Evolutionary conservation across 2,888 invertebrate species (phyloP).

Genomic region (Drosophila paucipuncta): DNA sequence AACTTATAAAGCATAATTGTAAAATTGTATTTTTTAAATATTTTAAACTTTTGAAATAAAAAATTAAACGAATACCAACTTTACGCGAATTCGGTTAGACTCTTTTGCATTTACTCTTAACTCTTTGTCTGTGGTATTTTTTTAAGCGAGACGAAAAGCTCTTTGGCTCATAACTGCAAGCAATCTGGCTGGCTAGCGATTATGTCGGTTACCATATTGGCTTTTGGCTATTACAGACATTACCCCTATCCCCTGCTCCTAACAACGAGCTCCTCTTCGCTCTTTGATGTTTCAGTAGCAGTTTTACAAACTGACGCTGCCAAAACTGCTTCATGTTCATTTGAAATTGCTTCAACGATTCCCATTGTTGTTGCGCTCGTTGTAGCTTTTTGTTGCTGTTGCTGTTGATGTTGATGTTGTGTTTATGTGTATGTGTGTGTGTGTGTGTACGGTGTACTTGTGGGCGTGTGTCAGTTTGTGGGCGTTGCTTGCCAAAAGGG

Average conservation of each 20-base stretch:
- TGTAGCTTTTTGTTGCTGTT: neutral
- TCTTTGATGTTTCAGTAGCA: constrained; percentile 42
- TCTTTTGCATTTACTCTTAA: neutral
- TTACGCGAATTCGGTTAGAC: neutral
- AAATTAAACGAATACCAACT: neutral
- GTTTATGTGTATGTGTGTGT: constrained; percentile 3
- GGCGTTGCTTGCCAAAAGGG: constrained; percentile 67
- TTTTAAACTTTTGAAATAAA: neutral
- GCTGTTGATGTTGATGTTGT: neutral
- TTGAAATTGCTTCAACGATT: constrained; percentile 37
- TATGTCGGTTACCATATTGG: constrained; percentile 69
- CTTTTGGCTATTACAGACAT: constrained; percentile 54
- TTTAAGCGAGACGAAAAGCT: constrained; percentile 12
- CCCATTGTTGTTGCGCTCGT: constrained; percentile 29
- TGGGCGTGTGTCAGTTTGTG: constrained; percentile 45
- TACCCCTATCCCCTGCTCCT: constrained; percentile 2
- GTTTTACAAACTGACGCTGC: constrained; percentile 42
- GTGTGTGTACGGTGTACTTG: constrained; percentile 10
- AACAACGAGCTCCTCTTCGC: neutral
- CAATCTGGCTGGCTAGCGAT: constrained; percentile 43
- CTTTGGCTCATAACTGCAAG: constrained; percentile 24
- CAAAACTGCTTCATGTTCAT: constrained; percentile 61
- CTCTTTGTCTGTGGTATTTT: constrained; percentile 5
- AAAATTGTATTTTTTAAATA: neutral
- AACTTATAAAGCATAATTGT: no score